Conservation (phyloP, 2,888 invertebrate species). For the Eristalinus aeneus region DNA sequence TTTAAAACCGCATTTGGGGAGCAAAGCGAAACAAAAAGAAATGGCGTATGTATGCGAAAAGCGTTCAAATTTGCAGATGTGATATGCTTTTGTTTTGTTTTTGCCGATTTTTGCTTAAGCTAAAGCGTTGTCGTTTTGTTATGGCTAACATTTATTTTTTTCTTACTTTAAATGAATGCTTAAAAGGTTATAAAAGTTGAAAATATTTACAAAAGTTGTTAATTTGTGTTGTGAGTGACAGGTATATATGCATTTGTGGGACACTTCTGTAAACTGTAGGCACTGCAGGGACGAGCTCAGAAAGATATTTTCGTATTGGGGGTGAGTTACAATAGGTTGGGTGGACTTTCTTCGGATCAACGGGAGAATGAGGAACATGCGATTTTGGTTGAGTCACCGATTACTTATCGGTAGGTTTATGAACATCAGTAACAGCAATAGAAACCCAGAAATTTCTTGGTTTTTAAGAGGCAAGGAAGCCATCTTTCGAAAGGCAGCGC, state of each 20-base stretch:
- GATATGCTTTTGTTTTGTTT: slow-evolving; percentile 16
- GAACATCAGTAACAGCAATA: too few species aligned
- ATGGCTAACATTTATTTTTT: slow-evolving; percentile 4
- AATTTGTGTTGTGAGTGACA: slow-evolving; percentile 1
- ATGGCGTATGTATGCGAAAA: slow-evolving; percentile 60
- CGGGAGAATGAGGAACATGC: too few species aligned
- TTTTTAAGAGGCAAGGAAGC: too few species aligned
- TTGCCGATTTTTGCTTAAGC: slow-evolving; percentile 12
- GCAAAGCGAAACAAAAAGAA: slow-evolving; percentile 1
- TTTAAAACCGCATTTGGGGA: not conserved
- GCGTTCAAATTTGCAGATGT: slow-evolving; percentile 42
- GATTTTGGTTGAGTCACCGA: too few species aligned
- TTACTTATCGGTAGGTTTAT: too few species aligned
- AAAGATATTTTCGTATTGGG: not conserved
- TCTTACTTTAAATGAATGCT: slow-evolving; percentile 1
- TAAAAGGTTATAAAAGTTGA: not conserved
- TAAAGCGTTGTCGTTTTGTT: slow-evolving; percentile 26
- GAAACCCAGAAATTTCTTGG: too few species aligned
- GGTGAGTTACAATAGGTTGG: too few species aligned
- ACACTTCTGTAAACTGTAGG: not conserved
- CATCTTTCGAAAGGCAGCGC: too few species aligned
- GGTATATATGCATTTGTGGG: not conserved
- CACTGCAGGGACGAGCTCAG: not conserved
- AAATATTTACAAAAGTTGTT: slow-evolving; percentile 26
- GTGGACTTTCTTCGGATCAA: too few species aligned